A percentile compares a stretch with the other conserved stretches of the same genome.
phyloP scores from a whole-genome alignment of 1,140 invertebrate species.

The Orussus abietinus region DNA sequence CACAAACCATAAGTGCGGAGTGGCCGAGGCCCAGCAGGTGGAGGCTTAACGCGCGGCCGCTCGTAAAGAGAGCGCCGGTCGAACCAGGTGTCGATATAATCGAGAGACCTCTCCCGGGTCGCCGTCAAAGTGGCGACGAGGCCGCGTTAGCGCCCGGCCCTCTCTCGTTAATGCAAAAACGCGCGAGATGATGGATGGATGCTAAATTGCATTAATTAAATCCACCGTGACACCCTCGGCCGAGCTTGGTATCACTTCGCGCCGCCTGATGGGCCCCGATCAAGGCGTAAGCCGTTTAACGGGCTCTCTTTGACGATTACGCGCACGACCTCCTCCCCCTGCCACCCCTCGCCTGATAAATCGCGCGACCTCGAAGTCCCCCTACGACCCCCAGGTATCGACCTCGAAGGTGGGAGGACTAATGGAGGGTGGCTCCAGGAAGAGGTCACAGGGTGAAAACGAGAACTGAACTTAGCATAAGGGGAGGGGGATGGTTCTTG shows the following conservation, averaged over 20 bases:
- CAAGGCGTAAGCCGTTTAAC: slow-evolving; percentile 38
- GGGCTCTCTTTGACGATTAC: slow-evolving; percentile 42
- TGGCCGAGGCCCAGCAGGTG: no score
- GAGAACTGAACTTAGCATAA: no score
- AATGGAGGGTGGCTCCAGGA: no score
- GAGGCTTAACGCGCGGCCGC: slow-evolving; percentile 13
- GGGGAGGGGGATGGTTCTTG: no score
- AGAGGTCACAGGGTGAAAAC: no score
- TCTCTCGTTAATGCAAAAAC: slow-evolving; percentile 52
- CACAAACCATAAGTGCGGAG: no score
- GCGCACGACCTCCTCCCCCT: not conserved
- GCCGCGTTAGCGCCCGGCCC: slow-evolving; percentile 27
- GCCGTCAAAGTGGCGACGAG: slow-evolving; percentile 46
- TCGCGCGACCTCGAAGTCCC: not conserved
- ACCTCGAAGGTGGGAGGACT: no score
- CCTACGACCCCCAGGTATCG: no score
- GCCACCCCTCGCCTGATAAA: not conserved
- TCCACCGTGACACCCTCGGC: slow-evolving; percentile 46
- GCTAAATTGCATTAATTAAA: slow-evolving; percentile 55
- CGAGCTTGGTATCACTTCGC: slow-evolving; percentile 35
- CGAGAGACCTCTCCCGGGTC: slow-evolving; percentile 26
- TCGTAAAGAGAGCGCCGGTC: no score
- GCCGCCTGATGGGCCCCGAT: slow-evolving; percentile 26
- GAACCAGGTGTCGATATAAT: slow-evolving; percentile 42
- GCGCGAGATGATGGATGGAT: slow-evolving; percentile 53